phyloP scores from a whole-genome alignment of 2,797 vertebrate genomes.

The Fistularia tabacaria region DNA sequence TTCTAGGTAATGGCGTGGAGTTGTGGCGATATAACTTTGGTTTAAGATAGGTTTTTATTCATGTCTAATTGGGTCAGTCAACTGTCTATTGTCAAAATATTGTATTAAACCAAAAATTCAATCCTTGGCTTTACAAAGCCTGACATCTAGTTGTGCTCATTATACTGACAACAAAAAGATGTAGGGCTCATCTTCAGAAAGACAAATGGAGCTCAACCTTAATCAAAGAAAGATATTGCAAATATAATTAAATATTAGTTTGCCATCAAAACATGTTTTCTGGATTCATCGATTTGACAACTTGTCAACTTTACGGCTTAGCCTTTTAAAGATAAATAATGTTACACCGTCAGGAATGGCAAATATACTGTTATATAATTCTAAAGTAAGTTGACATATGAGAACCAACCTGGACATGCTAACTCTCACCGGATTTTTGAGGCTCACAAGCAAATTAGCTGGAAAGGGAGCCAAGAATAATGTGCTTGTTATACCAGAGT shows the following conservation, averaged over 20 bases:
- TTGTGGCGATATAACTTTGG: constrained; percentile 36
- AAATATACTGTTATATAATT: constrained; percentile 9
- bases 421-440: not conserved
- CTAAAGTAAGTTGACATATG: not conserved
- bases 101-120: constrained; percentile 22
- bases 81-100: constrained; percentile 39
- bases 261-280: no score
- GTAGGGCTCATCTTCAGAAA: not conserved
- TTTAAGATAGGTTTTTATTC: constrained; percentile 44
- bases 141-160: constrained; percentile 20
- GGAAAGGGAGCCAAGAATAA: not conserved
- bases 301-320: no score
- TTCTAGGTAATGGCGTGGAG: constrained; percentile 58
- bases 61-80: constrained; percentile 61
- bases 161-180: constrained; percentile 30
- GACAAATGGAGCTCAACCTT: not conserved
- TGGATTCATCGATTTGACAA: no score
- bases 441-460: constrained; percentile 4
- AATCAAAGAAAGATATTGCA: no score
- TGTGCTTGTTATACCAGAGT: constrained; percentile 12
- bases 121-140: constrained; percentile 30
- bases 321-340: no score
- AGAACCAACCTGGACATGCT: not conserved
- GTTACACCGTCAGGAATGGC: not conserved
- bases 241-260: no score